These are phyloP conservation scores for Nibea coibor DNA, from an alignment of 2,113 vertebrate genomes.

Conservation along the genomic window DNA sequence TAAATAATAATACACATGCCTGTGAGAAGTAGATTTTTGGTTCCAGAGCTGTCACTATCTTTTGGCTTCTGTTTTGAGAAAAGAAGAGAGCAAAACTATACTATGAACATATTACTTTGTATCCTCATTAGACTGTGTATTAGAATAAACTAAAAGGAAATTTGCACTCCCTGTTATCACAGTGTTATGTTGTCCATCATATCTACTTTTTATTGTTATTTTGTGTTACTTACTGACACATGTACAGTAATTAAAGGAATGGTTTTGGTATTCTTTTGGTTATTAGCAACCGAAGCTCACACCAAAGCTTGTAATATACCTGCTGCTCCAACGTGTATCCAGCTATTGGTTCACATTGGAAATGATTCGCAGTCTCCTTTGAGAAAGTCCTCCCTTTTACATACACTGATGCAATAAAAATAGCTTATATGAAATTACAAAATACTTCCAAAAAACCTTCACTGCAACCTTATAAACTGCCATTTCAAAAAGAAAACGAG, in stretches of 20 bases:
- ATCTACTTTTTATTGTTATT: neutral
- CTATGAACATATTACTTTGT: neutral
- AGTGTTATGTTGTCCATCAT: neutral
- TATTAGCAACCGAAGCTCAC: neutral
- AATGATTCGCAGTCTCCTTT: no score
- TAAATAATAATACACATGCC: neutral
- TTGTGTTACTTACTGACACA: no score
- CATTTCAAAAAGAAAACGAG: neutral
- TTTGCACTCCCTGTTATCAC: no score
- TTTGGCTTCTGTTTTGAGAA: neutral
- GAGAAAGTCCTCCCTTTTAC: no score
- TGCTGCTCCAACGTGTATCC: no score
- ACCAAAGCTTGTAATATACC: no score
- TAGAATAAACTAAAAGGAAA: neutral
- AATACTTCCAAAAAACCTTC: neutral
- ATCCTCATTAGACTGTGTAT: neutral
- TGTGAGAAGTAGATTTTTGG: neutral
- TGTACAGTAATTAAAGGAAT: no score
- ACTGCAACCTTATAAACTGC: neutral
- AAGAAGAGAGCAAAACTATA: no score
- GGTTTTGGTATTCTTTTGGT: neutral
- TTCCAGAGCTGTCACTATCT: neutral
- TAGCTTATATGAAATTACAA: neutral
- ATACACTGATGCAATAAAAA: neutral
- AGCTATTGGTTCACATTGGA: no score